These are phyloP conservation scores for Cygnus olor DNA, from an alignment of 2,797 vertebrate genomes.

Conservation along the genomic window DNA sequence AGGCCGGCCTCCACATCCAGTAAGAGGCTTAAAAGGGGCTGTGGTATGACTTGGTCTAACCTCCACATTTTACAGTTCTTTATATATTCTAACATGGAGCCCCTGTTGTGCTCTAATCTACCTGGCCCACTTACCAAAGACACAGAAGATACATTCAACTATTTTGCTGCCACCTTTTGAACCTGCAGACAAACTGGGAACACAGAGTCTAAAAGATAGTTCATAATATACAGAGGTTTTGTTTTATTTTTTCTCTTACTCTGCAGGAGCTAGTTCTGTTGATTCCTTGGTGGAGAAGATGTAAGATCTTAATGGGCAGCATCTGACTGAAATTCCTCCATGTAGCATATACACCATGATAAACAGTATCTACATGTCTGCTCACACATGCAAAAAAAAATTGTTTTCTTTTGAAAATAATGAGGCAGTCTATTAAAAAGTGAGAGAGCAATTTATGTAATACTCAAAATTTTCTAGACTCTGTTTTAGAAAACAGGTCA, in stretches of 20 bases:
- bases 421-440: background rate
- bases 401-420: background rate
- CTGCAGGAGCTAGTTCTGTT: background rate
- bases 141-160: rapidly evolving
- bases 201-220: too few species aligned
- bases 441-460: background rate
- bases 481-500: background rate
- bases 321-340: background rate
- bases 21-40: background rate
- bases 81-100: rapidly evolving
- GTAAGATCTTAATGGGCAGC: rapidly evolving
- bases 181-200: background rate
- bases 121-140: background rate
- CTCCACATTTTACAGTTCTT: background rate
- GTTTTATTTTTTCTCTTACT: background rate
- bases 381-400: background rate
- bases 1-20: background rate
- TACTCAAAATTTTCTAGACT: background rate
- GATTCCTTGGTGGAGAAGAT: background rate
- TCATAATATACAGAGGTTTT: background rate
- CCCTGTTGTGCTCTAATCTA: rapidly evolving
- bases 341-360: background rate
- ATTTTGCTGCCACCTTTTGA: background rate
- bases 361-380: background rate
- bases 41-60: background rate